Evolutionary conservation across 2,888 invertebrate species (phyloP), one percentile per base, ranked within the genome.

Genomic region (Mesoligia furuncula): DNA sequence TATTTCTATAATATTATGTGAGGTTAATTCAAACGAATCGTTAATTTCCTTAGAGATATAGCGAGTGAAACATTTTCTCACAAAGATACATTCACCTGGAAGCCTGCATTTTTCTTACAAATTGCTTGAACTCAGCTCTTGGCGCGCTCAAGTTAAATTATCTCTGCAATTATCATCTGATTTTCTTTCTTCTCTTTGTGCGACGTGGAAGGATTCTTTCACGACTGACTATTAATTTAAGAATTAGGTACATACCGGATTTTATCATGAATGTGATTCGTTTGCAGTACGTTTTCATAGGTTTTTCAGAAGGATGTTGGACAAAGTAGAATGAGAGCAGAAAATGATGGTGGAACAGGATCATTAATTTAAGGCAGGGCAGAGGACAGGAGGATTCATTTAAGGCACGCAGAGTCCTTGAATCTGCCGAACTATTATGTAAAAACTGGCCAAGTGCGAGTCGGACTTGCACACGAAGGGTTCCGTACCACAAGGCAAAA

Each of bases 51-150:
- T 13, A n/a, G 75, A 81, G 74, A 77, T 75, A 3, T 57, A 68
- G 67, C 57, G 45, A 45, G 64, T 54, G n/a, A n/a, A 84, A 54
- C 42, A 72, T 45, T 81, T 68, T 71, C 61, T 84, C 48, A 65
- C 51, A 61, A 71, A 81, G 67, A 88, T 83, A 84, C 85, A 89
- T 85, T 85, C 88, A 90, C 90, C 87, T 88, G 88, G 81, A 77
- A 75, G 80, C 70, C 57, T 69, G 83, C 82, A 89, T 90, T 90
- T 89, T 89, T 90, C 88, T 90, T 86, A 88, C 81, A 89, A 90
- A 90, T 89, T 88, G 85, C 87, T 79, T 74, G 70, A 77, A 82
- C 83, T 81, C 83, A 75, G 66, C 31, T 81, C 80, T 59, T 59
- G 62, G 69, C 59, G 76, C 67, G 51, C 65, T 75, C 73, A 62